phyloP scores from a whole-genome alignment of 2,797 vertebrate genomes.

The Gymnocypris eckloni region DNA sequence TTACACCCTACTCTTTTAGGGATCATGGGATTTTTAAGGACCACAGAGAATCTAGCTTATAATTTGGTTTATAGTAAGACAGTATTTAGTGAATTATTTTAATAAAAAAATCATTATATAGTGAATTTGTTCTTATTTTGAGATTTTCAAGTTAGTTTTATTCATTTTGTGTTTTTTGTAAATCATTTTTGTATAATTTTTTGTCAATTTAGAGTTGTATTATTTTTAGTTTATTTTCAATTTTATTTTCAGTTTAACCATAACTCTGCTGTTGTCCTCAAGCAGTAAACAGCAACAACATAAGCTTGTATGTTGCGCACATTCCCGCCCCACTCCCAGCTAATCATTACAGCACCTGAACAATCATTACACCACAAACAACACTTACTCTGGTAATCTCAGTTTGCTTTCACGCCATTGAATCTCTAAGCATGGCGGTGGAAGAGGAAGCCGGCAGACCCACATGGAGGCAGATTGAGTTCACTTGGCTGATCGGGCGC shows the following conservation, averaged over 20 bases:
- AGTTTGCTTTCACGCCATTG: conserved; percentile 19
- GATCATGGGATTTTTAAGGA: too few species aligned
- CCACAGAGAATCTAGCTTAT: too few species aligned
- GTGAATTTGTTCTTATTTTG: background rate
- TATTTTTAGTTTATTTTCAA: background rate
- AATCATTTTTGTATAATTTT: background rate
- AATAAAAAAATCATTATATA: background rate
- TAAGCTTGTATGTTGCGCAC: background rate
- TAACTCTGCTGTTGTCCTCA: background rate
- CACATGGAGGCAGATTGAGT: conserved; percentile 82
- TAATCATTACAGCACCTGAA: conserved; percentile 81
- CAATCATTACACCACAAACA: conserved; percentile 64
- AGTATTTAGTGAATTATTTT: background rate
- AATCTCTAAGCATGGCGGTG: conserved; percentile 52
- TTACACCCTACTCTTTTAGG: too few species aligned
- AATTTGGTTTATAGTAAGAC: background rate
- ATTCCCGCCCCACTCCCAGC: conserved; percentile 53
- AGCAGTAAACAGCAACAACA: background rate
- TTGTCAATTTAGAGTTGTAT: background rate
- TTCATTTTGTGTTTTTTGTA: background rate
- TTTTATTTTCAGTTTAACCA: background rate
- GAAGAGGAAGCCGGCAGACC: conserved; percentile 67
- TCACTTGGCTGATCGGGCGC: conserved; percentile 82
- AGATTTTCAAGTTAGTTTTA: background rate
- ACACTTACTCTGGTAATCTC: conserved; percentile 46